phyloP scores from a whole-genome alignment of 2,797 vertebrate species.

The Danio jaintianensis region DNA sequence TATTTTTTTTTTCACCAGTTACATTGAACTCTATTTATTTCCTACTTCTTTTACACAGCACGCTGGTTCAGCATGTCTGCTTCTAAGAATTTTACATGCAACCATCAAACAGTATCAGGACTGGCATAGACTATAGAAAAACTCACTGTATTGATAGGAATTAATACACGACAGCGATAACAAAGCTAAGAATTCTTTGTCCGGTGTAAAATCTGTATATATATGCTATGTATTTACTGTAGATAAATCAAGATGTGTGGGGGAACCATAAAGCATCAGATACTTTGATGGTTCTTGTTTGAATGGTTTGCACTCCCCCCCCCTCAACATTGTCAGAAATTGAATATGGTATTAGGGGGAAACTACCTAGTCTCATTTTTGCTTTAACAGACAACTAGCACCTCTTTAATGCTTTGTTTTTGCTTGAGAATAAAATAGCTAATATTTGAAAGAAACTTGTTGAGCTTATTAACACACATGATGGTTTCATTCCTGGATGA shows the following conservation, averaged over 20 bases:
- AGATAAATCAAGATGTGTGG: constrained; percentile 67
- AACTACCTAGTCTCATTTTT: constrained; percentile 3
- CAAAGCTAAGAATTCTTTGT: constrained; percentile 46
- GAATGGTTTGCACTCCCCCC: constrained; percentile 4
- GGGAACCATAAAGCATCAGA: not conserved
- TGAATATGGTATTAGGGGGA: not conserved
- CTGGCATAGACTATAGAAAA: not conserved
- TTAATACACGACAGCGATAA: constrained; percentile 38
- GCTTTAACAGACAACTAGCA: constrained; percentile 8
- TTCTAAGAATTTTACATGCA: not conserved
- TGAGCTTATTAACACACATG: not conserved
- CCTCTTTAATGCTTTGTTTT: constrained; percentile 17
- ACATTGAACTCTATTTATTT: constrained; percentile 26
- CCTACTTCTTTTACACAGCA: not conserved
- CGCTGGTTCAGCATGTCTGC: constrained; percentile 16
- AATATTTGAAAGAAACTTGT: not conserved
- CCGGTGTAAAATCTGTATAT: constrained; percentile 69
- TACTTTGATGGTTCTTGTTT: constrained; percentile 5
- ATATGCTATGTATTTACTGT: constrained; percentile 79
- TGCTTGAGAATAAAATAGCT: constrained; percentile 29
- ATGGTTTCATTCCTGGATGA: not conserved
- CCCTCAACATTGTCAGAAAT: constrained; percentile 9
- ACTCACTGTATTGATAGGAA: constrained; percentile 6
- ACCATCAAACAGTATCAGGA: not conserved
- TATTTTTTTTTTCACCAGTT: not conserved